A percentile compares a stretch with the other conserved stretches of the same genome.
Evolutionary conservation across 2,888 invertebrate species (phyloP).

Genomic region (Mesodorylaimus sp.): DNA sequence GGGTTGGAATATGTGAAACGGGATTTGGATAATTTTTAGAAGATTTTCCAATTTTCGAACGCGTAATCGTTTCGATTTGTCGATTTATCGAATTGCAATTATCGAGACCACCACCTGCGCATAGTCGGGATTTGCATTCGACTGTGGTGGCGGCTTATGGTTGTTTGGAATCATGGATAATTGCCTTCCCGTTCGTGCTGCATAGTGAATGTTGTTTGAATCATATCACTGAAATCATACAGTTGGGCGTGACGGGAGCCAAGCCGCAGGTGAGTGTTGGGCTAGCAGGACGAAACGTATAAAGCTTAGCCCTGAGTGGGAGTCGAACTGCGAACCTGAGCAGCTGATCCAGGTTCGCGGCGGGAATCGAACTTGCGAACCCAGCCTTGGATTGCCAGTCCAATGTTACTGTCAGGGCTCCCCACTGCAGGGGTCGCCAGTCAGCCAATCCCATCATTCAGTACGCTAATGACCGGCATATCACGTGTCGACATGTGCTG

Average conservation of each 20-base stretch:
- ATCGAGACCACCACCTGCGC: slow-evolving; percentile 73
- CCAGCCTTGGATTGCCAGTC: no score
- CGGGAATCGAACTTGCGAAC: no score
- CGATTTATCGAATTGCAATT: slow-evolving; percentile 92
- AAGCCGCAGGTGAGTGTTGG: slow-evolving; percentile 53
- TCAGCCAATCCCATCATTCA: no score
- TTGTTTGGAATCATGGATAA: slow-evolving; percentile 56
- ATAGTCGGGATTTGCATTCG: slow-evolving; percentile 78
- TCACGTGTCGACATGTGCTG: no score
- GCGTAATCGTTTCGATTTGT: slow-evolving; percentile 75
- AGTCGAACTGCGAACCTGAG: no score
- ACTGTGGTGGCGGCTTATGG: slow-evolving; percentile 54
- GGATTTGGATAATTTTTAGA: background rate
- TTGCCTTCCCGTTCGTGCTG: slow-evolving; percentile 68
- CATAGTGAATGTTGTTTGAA: slow-evolving; percentile 77
- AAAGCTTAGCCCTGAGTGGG: no score
- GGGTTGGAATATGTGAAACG: slow-evolving; percentile 28
- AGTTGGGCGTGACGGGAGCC: slow-evolving; percentile 86
- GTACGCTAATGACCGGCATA: no score
- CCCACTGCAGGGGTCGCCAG: no score
- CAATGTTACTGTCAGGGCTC: no score
- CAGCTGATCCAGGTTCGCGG: no score
- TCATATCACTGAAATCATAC: slow-evolving; percentile 84
- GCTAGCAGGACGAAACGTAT: no score
- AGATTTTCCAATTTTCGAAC: background rate